Base-by-base conservation (phyloP, 2,888 invertebrate genomes). In the Acheta domesticus region DNA sequence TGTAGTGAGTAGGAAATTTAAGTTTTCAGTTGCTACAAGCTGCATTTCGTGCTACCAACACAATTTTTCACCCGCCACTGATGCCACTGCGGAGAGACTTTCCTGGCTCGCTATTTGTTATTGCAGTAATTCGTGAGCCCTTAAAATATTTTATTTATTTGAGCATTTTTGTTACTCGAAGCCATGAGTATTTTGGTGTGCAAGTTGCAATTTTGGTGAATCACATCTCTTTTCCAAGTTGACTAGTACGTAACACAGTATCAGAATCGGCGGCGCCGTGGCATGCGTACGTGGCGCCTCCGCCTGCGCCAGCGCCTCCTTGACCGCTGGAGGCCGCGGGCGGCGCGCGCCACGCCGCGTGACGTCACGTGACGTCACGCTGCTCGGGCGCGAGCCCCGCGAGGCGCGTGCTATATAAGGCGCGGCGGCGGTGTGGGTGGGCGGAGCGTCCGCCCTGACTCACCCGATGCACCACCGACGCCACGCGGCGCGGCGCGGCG, bases 391-490 rank as follows among this genome's bases (percentile, higher is more conserved):
- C 62, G n/a, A 62, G 62, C 8, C 62, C 62, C 62, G 14, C 62
- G n/a, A 62, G 62, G 62, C 62, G 62, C 62, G 62, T 62, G 62
- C 62, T 62, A 62, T 62, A 62, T 62, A 62, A 62, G 62, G 62
- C 62, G 62, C 62, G 62, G n/a, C n/a, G 62, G n/a, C 12, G 62
- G 62, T 62, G 14, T 19, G 62, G n/a, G 62, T 62, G 62, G 62
- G 62, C 62, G 62, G 62, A n/a, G 62, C 16, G n/a, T 16, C 62
- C 16, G 14, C 62, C 62, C 62, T 62, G 62, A 62, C 16, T 62
- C 62, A 62, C 62, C 62, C 14, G 62, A 62, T 62, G 62, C 62
- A 62, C n/a, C 62, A 62, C 16, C n/a, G 62, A 62, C 16, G n/a
- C 16, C 16, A 19, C 5, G 4, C 16, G 62, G 14, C 16, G 8